Evolutionary conservation across 2,888 invertebrate species (phyloP).

Genomic region (Microdon myrmicae): DNA sequence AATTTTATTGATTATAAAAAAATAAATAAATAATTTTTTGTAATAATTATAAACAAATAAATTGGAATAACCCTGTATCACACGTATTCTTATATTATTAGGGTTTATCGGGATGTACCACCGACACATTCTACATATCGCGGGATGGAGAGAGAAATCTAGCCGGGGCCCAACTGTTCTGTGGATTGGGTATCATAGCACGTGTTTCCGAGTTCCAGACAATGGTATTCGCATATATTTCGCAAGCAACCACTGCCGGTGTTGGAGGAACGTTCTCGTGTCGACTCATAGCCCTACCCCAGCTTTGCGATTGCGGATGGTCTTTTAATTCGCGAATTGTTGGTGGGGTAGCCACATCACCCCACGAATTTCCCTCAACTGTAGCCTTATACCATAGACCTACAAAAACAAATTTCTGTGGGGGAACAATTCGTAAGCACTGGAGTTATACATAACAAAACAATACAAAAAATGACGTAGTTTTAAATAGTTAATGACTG

Average conservation of each 20-base stretch:
- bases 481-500: slow-evolving; percentile 56
- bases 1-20: too few species aligned
- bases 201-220: slow-evolving; percentile 57
- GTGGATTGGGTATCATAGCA: slow-evolving; percentile 57
- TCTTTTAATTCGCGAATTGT: slow-evolving; percentile 67
- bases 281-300: slow-evolving; percentile 38
- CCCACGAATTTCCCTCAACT: slow-evolving; percentile 73
- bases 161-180: slow-evolving; percentile 58
- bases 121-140: slow-evolving; percentile 61
- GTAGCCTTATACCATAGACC: slow-evolving; percentile 67
- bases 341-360: slow-evolving; percentile 68
- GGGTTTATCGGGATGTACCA: slow-evolving; percentile 50
- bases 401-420: slow-evolving; percentile 63
- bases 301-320: slow-evolving; percentile 63
- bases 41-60: too few species aligned
- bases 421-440: slow-evolving; percentile 66
- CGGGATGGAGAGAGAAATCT: slow-evolving; percentile 60
- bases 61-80: too few species aligned
- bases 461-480: too few species aligned
- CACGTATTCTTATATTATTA: too few species aligned
- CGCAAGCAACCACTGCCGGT: neutral
- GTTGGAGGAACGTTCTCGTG: slow-evolving; percentile 58
- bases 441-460: too few species aligned
- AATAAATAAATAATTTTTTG: too few species aligned
- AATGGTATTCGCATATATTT: slow-evolving; percentile 58